Conservation (phyloP, 1,140 invertebrate genomes). For the Vanessa atalanta region DNA sequence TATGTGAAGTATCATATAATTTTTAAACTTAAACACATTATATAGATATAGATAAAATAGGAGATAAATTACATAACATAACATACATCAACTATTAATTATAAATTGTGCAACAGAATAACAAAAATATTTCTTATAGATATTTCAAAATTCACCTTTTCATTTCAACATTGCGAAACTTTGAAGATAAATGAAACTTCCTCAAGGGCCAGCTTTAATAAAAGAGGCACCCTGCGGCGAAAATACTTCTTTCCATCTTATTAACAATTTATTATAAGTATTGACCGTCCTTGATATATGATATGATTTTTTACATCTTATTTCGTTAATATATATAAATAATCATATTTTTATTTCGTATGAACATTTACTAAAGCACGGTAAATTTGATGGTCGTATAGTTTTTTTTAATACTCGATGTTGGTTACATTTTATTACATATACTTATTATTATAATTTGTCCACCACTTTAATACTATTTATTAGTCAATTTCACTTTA, state of each 20-base stretch:
- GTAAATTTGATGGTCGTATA: background rate
- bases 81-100: no score
- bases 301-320: conserved; percentile 1
- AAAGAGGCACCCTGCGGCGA: conserved; percentile 12
- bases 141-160: background rate
- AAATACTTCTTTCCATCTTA: background rate
- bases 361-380: background rate
- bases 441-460: no score
- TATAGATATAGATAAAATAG: no score
- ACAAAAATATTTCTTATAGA: background rate
- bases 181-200: conserved; percentile 11
- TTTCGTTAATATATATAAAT: background rate
- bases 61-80: no score
- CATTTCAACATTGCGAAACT: background rate
- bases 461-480: no score
- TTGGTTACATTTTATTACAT: background rate
- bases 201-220: conserved; percentile 6
- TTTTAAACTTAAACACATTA: no score
- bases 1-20: no score
- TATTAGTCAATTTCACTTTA: background rate
- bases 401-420: background rate
- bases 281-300: background rate
- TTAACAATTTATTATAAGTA: conserved; percentile 10
- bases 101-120: no score
- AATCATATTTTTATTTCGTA: background rate